These are phyloP conservation scores for Ursus arctos DNA, from an alignment of 2,113 vertebrate species.

Conservation along the genomic window DNA sequence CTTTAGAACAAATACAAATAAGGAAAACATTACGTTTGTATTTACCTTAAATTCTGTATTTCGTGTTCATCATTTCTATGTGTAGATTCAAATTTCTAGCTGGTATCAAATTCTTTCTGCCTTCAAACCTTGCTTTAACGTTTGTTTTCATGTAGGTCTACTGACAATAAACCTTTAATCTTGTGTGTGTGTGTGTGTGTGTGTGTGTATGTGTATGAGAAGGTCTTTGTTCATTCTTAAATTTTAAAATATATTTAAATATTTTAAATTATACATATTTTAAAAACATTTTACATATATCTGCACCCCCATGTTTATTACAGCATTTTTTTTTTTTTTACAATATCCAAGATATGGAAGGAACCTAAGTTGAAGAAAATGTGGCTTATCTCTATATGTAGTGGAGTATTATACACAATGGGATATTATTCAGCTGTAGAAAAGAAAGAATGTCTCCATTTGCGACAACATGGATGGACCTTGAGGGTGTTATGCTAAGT, in stretches of 20 bases:
- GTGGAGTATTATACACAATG: not conserved
- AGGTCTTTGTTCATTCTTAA: not conserved
- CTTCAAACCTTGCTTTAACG: not conserved
- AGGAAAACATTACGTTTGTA: not conserved
- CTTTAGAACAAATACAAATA: not conserved
- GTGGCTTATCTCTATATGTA: not conserved
- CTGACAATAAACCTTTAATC: not conserved
- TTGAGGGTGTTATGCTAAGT: not conserved
- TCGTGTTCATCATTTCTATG: slow-evolving; percentile 6
- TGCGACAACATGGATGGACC: not conserved
- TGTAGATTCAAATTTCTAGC: not conserved
- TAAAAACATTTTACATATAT: not conserved
- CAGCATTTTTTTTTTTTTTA: not conserved
- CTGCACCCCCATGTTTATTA: not conserved
- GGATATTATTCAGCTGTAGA: not conserved
- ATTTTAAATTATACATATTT: not conserved
- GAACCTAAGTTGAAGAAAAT: not conserved
- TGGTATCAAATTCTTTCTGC: not conserved
- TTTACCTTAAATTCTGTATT: slow-evolving; percentile 30
- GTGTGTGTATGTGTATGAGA: not conserved
- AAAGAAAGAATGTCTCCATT: not conserved
- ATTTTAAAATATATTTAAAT: slow-evolving; percentile 1
- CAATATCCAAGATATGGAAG: not conserved
- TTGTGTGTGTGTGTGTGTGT: not conserved
- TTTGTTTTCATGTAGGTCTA: slow-evolving; percentile 12